A percentile compares a stretch with the other conserved stretches of the same genome.
Conservation (phyloP, 2,113 vertebrate genomes). For the Rafetus swinhoei region DNA sequence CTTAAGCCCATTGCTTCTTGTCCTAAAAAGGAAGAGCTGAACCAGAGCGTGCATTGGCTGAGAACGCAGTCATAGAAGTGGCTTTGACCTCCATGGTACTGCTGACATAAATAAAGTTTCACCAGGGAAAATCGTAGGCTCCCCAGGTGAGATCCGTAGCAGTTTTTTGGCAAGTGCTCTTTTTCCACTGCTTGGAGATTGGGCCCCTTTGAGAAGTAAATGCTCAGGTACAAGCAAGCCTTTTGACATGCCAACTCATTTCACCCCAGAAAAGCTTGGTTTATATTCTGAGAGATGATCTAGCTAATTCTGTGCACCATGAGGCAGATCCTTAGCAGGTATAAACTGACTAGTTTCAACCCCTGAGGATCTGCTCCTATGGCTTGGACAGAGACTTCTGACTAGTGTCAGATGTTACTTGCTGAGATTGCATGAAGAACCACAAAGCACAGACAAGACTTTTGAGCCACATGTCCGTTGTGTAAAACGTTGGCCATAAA, state of each 20-base stretch:
- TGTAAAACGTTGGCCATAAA: neutral
- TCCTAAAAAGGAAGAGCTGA: no score
- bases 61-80: neutral
- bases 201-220: neutral
- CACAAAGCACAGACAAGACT: neutral
- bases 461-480: neutral
- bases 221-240: neutral
- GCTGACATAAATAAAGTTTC: neutral
- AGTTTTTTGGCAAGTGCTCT: neutral
- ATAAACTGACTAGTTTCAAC: neutral
- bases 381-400: neutral
- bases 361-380: neutral
- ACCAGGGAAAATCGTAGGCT: fast-evolving
- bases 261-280: neutral
- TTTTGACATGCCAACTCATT: neutral
- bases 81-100: neutral
- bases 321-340: neutral
- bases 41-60: no score
- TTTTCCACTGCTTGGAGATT: neutral
- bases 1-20: no score
- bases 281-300: neutral
- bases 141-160: neutral
- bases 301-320: neutral
- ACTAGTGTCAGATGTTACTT: neutral
- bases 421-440: neutral